A percentile compares a stretch with the other conserved stretches of the same genome.
Evolutionary conservation across 2,797 vertebrate species (phyloP).

Genomic region (Prionace glauca): DNA sequence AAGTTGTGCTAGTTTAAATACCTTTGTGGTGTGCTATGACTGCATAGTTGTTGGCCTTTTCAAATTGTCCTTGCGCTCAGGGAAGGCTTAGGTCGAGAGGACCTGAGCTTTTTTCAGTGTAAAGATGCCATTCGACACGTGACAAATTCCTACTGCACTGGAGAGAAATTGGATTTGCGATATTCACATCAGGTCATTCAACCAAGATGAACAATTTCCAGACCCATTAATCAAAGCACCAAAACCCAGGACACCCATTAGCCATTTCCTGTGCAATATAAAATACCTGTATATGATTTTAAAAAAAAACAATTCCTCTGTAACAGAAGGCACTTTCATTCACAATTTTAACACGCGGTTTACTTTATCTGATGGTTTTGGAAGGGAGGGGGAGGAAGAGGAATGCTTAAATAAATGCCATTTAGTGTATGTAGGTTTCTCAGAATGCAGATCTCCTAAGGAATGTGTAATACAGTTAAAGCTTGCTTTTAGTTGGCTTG

Average conservation of each 20-base stretch:
- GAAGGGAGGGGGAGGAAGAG: no score
- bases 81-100: neutral
- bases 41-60: constrained; percentile 24
- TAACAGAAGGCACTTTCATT: constrained; percentile 36
- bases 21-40: neutral
- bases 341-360: constrained; percentile 28
- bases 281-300: constrained; percentile 13
- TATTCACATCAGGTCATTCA: neutral
- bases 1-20: neutral
- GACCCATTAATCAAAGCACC: constrained; percentile 9
- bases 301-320: neutral
- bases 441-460: neutral
- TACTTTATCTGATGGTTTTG: no score
- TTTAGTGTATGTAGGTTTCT: constrained; percentile 25
- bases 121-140: neutral
- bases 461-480: constrained; percentile 65
- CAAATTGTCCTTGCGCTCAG: neutral
- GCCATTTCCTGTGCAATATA: constrained; percentile 30
- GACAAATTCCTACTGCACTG: neutral
- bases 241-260: neutral
- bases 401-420: constrained; percentile 13
- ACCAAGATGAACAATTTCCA: neutral
- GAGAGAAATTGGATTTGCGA: neutral
- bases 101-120: neutral
- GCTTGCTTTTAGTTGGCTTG: constrained; percentile 65